phyloP scores from a whole-genome alignment of 2,888 invertebrate species.

The Orthosia gothica region DNA sequence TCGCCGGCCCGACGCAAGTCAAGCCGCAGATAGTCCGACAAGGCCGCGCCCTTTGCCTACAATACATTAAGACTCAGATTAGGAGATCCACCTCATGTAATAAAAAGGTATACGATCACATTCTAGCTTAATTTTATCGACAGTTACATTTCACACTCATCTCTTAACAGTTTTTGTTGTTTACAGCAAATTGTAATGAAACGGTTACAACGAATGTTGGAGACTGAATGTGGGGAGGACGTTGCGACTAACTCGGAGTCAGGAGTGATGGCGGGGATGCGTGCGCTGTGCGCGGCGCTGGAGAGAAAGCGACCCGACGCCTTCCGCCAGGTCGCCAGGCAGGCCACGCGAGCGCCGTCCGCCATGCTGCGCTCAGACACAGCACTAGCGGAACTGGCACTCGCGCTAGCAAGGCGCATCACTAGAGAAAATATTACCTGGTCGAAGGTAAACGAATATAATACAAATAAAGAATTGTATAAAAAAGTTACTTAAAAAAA shows the following conservation, averaged over 20 bases:
- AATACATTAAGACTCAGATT: conserved; percentile 94
- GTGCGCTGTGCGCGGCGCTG: conserved; percentile 93
- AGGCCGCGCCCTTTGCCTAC: conserved; percentile 94
- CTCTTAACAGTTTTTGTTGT: conserved; percentile 10
- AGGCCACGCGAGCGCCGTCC: conserved; percentile 92
- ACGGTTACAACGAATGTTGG: conserved; percentile 87
- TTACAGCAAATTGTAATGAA: conserved; percentile 87
- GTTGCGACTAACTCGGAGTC: conserved; percentile 88
- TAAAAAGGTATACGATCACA: conserved; percentile 92
- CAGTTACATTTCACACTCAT: conserved; percentile 1
- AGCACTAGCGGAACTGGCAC: conserved; percentile 92
- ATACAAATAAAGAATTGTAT: too few relatives aligned
- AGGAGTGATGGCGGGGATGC: conserved; percentile 85
- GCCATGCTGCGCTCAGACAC: conserved; percentile 92
- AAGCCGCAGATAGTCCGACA: conserved; percentile 90
- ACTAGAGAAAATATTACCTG: conserved; percentile 94
- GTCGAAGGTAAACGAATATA: conserved; percentile 92
- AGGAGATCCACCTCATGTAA: conserved; percentile 94
- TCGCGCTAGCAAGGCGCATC: conserved; percentile 94
- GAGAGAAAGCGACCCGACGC: conserved; percentile 95
- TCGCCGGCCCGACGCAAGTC: conserved; percentile 86
- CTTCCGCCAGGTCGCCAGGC: conserved; percentile 94
- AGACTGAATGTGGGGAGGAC: conserved; percentile 91
- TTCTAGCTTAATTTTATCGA: too few relatives aligned
- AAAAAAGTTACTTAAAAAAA: too few relatives aligned